These are phyloP conservation scores for Andricus grossulariae DNA, from an alignment of 1,140 invertebrate species.

Conservation along the genomic window DNA sequence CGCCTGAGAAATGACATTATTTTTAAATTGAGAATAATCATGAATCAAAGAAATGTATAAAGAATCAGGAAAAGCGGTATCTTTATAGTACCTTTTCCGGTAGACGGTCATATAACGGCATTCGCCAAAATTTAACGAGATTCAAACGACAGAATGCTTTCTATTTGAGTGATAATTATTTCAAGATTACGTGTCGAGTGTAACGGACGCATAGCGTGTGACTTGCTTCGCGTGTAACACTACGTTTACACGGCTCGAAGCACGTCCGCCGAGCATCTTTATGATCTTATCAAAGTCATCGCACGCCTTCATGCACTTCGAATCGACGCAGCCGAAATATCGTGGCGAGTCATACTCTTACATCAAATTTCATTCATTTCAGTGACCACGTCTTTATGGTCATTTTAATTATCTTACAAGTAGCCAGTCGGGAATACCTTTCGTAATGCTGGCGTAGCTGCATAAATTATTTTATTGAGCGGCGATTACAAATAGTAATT, in stretches of 20 bases:
- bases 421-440: not conserved
- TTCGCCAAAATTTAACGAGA: not conserved
- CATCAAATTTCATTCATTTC: not conserved
- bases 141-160: not conserved
- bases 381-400: not conserved
- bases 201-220: constrained; percentile 49
- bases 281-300: constrained; percentile 59
- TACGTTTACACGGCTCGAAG: constrained; percentile 66
- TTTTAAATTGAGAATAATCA: too few relatives aligned
- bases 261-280: constrained; percentile 47
- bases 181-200: not conserved
- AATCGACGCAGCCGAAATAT: not conserved
- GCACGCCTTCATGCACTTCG: constrained; percentile 26
- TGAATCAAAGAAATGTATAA: too few relatives aligned
- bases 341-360: not conserved
- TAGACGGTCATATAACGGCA: not conserved
- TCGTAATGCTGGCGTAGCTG: not conserved
- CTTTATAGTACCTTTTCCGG: not conserved
- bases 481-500: too few relatives aligned
- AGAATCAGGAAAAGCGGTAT: not conserved
- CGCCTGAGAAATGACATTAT: too few relatives aligned
- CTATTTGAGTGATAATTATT: constrained; percentile 1
- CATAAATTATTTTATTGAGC: too few relatives aligned
- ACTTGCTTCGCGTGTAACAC: constrained; percentile 62
- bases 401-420: constrained; percentile 3